Evolutionary conservation across 2,797 vertebrate species (phyloP).

Genomic region (Takifugu ocellatus): DNA sequence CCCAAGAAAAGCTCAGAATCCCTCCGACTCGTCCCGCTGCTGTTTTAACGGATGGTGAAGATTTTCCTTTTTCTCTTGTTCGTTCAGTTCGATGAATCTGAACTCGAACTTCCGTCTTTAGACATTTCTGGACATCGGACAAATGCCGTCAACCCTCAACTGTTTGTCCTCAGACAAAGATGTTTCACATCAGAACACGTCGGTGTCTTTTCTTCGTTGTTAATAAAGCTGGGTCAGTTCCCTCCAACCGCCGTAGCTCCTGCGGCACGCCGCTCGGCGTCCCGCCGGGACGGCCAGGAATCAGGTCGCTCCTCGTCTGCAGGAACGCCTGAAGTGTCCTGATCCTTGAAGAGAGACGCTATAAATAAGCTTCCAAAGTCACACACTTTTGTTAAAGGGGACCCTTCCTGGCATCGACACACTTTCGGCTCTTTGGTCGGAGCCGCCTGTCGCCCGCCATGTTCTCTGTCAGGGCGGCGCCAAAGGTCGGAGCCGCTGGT

Average conservation of each 20-base stretch:
- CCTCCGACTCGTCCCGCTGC: neutral
- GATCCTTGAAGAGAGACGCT: no score
- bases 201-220: neutral
- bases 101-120: no score
- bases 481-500: constrained; percentile 7
- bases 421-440: constrained; percentile 47
- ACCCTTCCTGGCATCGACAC: constrained; percentile 72
- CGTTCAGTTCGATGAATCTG: no score
- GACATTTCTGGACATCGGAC: no score
- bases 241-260: constrained; percentile 4
- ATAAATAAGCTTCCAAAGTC: constrained; percentile 80
- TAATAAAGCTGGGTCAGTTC: neutral
- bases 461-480: constrained; percentile 43
- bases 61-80: no score
- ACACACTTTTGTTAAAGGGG: constrained; percentile 38
- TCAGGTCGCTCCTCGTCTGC: constrained; percentile 74
- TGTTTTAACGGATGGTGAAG: no score
- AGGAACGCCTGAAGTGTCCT: constrained; percentile 67
- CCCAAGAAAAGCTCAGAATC: neutral
- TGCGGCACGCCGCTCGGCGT: constrained; percentile 28
- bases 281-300: constrained; percentile 74
- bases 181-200: no score
- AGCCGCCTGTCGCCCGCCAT: neutral
- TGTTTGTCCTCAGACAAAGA: no score
- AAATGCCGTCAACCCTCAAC: no score